Evolutionary conservation across 2,888 invertebrate species (phyloP), one percentile per base, ranked within the genome.

Genomic region (Tetramorium bicarinatum): DNA sequence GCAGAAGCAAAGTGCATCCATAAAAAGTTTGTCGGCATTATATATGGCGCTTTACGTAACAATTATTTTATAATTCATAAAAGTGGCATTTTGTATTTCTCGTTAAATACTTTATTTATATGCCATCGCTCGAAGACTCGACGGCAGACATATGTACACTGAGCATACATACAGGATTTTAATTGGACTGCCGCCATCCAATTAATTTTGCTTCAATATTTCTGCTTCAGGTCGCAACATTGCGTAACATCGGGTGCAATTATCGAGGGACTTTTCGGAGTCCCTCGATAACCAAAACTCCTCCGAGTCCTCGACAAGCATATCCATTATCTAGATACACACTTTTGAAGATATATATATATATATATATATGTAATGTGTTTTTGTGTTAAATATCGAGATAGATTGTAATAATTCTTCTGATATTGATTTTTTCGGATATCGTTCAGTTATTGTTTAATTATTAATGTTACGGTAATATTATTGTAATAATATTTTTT

Each of bases 61-160:
- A 84, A 87, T 88, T 64, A 77, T 84, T 82, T 75, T 67, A 75
- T 84, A 74, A 81, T 67, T 71, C 38, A 34, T 34, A 77, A 79
- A 83, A 61, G 61, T 69, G n/a, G 67, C 71, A n/a, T 41, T 61
- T 67, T 75, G 41, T 38, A 29, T 21, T 21, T 47, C 47, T 13
- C 49, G 81, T 64, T 86, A 88, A 87, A 88, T 86, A 82, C 64
- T 86, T 88, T 83, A 85, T 87, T 89, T 88, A 85, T 87, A 82
- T 83, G 41, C 62, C 8, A 54, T 15, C 52, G 61, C 59, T 61
- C 62, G 64, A 83, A 79, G 67, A 76, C 64, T 49, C 76, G 49
- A 18, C 61, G 49, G 52, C 56, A 49, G 67, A 54, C 72, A 54
- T 56, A 56, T 34, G 34, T 62, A 49, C 75, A 56, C 41, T 49